These are phyloP conservation scores for Nautilus pompilius DNA, from an alignment of 1,140 invertebrate species.

Conservation along the genomic window DNA sequence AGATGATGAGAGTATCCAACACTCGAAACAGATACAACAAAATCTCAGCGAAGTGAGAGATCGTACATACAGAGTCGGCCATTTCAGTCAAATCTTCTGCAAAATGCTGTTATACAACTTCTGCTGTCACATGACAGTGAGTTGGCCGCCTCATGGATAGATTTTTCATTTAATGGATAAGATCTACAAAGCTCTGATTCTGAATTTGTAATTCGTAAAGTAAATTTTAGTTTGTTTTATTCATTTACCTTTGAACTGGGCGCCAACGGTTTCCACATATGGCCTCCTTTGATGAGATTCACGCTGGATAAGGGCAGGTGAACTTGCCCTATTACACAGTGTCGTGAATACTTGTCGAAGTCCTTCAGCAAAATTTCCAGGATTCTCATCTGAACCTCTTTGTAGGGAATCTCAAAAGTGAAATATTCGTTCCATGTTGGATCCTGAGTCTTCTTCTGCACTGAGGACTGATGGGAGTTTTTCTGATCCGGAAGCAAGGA, in stretches of 20 bases:
- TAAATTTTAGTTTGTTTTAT: too few species aligned
- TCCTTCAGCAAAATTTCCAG: slow-evolving; percentile 52
- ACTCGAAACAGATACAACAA: too few species aligned
- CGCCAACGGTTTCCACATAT: slow-evolving; percentile 56
- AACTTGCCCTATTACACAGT: slow-evolving; percentile 50
- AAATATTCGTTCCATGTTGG: slow-evolving; percentile 52
- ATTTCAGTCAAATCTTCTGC: too few species aligned
- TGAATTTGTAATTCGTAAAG: too few species aligned
- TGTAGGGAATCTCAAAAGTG: slow-evolving; percentile 47
- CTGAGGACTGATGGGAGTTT: slow-evolving; percentile 50
- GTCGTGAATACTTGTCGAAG: slow-evolving; percentile 53
- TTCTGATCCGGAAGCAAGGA: slow-evolving; percentile 49
- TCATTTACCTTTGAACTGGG: slow-evolving; percentile 50
- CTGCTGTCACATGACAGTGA: too few species aligned
- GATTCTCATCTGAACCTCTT: slow-evolving; percentile 40
- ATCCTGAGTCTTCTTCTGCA: slow-evolving; percentile 50
- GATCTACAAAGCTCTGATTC: too few species aligned
- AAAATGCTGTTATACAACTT: too few species aligned
- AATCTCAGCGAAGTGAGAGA: too few species aligned
- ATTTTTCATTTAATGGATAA: too few species aligned
- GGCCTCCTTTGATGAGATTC: slow-evolving; percentile 55
- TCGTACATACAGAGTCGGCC: too few species aligned
- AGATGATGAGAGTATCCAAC: too few species aligned
- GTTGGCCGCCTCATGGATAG: too few species aligned
- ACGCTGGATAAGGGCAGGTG: slow-evolving; percentile 42